Evolutionary conservation across 2,888 invertebrate species (phyloP), one percentile per base, ranked within the genome.

Genomic region (Hydrotaea diabolus): DNA sequence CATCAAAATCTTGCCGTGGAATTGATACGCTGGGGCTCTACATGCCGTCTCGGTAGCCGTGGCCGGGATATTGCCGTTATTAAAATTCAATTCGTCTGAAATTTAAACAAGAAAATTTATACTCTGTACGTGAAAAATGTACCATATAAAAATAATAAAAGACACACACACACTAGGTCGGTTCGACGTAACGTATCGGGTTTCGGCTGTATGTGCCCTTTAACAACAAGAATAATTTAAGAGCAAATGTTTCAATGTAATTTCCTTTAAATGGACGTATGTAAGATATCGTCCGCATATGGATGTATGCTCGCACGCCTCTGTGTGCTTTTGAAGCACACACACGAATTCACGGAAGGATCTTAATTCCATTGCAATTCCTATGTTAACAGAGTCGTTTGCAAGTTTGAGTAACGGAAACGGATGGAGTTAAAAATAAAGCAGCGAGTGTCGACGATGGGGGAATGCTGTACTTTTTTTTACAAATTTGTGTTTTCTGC

Each of bases 11-110:
- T 2, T 23, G 55, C 9, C 21, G 11, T 23, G 15, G 26, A 59
- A 59, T 49, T 49, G 49, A 49, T 49, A 49, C 49, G n/a, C n/a
- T 49, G 7, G 31, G 31, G 31, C 49, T 15, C 49, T 49, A 49
- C 13, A 1, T 15, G n/a, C 13, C 49, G n/a, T n/a, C 15, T 49
- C 49, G 21, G 26, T 59, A 26, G 4, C 59, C 19, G 11, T 64
- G 17, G 23, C 71, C 21, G 62, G 75, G 39, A 80, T 76, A 69
- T 49, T 69, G 46, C 7, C 36, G 57, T 69, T 75, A 74, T 74
- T 46, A 80, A 80, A 75, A 80, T 71, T 69, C 17, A 80, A 80
- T 80, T 71, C 39, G 36, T 80, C 21, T 49, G 36, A 59, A 75
- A 80, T 75, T 71, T 59, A 49, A 75, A 59, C 31, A 49, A 26